Percentiles rank a stretch among this genome's conserved stretches.
Evolutionary conservation across 2,113 vertebrate species (phyloP).

Genomic region (Sprattus sprattus): DNA sequence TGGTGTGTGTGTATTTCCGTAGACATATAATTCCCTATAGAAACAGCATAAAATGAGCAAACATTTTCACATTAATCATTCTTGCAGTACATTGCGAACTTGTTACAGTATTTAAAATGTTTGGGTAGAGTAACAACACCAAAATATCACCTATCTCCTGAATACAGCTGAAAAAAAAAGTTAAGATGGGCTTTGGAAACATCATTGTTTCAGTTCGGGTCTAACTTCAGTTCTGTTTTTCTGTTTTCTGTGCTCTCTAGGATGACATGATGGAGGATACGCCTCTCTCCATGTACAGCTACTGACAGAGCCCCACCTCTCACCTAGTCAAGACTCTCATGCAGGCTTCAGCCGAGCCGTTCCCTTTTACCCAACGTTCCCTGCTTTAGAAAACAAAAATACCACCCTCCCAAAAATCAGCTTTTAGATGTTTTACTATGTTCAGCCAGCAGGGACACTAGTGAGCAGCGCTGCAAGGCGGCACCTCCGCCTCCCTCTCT

Average conservation of each 20-base stretch:
- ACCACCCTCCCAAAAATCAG: background rate
- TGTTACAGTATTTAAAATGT: background rate
- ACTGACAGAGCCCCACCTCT: slow-evolving; percentile 66
- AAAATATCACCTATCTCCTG: background rate
- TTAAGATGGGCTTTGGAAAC: background rate
- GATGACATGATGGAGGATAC: slow-evolving; percentile 94
- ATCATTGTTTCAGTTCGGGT: background rate
- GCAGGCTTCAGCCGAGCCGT: slow-evolving; percentile 13
- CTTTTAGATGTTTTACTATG: slow-evolving; percentile 10
- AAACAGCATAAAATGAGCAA: too few relatives aligned
- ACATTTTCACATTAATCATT: too few relatives aligned
- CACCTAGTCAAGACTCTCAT: background rate
- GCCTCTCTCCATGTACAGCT: slow-evolving; percentile 89
- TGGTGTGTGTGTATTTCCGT: too few relatives aligned
- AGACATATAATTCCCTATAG: background rate
- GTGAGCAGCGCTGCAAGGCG: background rate
- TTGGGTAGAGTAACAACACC: background rate
- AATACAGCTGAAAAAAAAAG: background rate
- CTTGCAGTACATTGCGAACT: background rate
- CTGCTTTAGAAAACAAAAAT: slow-evolving; percentile 22
- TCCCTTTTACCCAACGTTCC: slow-evolving; percentile 19
- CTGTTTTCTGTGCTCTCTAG: slow-evolving; percentile 55
- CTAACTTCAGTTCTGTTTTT: background rate
- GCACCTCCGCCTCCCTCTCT: background rate
- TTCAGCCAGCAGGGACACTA: background rate